Base-by-base conservation (phyloP, 2,888 invertebrate species). In the Venusia cambrica region DNA sequence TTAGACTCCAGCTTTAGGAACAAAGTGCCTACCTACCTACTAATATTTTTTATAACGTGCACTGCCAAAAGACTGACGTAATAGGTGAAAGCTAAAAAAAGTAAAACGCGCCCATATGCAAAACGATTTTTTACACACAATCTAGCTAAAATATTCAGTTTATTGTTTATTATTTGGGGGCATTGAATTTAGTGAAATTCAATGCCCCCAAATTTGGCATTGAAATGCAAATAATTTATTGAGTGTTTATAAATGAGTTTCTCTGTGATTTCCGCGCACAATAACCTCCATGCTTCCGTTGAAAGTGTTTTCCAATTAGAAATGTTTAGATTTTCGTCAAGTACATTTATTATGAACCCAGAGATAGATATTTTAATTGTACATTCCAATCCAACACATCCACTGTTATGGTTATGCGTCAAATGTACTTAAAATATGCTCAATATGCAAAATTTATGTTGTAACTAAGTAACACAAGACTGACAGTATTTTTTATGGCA, bases 341-440 rank as follows among this genome's bases (percentile, higher is more conserved):
- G 38, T 38, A 26, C 20, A 19, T 35, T 31, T 26, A 27, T 13
- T 6, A 17, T 5, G 20, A 30, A 5, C 8, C 4, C 22, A 10
- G n/a, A n/a, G n/a, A n/a, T n/a, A n/a, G n/a, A 2, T 9, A 2
- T 20, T 8, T 31, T 30, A 20, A 19, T 19, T 31, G 26, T 30
- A 40, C 39, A 40, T 40, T 40, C 39, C 39, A 40, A 26, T 25
- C 14, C 15, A n/a, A n/a, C n/a, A n/a, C n/a, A 28, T 20, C 26
- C 29, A 25, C 29, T 35, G 18, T 8, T 18, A 15, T 32, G 12
- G 21, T 14, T 20, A 6, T 31, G 30, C 14, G 26, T 56, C 36
- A 50, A 57, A 56, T 57, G 61, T 61, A 60, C 73, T 72, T 72
- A 72, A 70, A 40, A 36, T 54, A 51, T 56, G 46, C 50, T 55